These are phyloP conservation scores for Antrozous pallidus DNA, from an alignment of 2,797 vertebrate genomes.

Conservation along the genomic window DNA sequence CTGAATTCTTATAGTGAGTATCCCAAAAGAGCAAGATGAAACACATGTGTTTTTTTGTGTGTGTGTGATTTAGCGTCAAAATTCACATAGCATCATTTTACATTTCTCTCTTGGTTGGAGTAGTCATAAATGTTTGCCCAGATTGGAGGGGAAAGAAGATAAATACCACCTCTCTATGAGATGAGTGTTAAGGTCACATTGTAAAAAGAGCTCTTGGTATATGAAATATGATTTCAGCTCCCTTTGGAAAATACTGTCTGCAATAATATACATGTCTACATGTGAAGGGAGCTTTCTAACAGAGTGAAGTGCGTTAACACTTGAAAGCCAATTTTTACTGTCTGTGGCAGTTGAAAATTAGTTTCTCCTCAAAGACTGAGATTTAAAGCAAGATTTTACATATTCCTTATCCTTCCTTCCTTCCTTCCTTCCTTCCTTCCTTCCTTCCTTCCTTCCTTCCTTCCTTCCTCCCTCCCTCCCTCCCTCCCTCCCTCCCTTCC, in stretches of 20 bases:
- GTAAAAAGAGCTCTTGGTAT: neutral
- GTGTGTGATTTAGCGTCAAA: neutral
- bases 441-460: too few species aligned
- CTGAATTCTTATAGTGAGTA: neutral
- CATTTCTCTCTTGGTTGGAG: neutral
- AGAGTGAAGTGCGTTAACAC: neutral
- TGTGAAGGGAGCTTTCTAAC: neutral
- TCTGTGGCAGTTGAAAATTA: conserved; percentile 28
- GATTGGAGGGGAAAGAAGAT: neutral
- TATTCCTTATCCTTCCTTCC: neutral
- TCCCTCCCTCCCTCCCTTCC: too few species aligned
- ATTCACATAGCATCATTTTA: neutral
- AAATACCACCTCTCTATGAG: neutral
- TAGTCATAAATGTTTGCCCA: neutral
- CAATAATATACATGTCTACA: neutral
- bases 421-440: too few species aligned
- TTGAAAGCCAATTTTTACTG: conserved; percentile 5
- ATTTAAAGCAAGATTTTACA: conserved; percentile 54
- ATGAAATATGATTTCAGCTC: neutral
- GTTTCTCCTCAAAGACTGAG: conserved; percentile 41
- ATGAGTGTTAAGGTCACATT: neutral
- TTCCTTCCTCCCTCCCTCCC: too few species aligned
- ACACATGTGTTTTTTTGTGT: neutral
- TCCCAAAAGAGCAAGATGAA: neutral
- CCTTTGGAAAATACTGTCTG: neutral